phyloP scores from a whole-genome alignment of 2,797 vertebrate species.

The Hybognathus amarus region DNA sequence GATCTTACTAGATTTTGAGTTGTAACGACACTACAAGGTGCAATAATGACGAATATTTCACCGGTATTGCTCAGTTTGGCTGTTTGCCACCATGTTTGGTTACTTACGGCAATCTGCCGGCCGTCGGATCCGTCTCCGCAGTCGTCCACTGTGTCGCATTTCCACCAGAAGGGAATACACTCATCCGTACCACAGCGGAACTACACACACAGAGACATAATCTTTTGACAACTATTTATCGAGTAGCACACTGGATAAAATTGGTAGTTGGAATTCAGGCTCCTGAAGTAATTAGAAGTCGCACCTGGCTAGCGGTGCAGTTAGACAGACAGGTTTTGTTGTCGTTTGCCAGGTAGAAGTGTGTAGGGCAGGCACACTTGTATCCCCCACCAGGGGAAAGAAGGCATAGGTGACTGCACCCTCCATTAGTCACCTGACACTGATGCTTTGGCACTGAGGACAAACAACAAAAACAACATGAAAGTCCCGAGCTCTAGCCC shows the following conservation, averaged over 20 bases:
- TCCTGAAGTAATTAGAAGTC: conserved; percentile 13
- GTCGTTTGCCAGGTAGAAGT: conserved; percentile 94
- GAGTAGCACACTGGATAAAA: neutral
- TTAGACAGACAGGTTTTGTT: conserved; percentile 94
- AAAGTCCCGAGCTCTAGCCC: neutral
- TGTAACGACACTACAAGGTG: neutral
- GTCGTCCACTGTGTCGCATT: conserved; percentile 97
- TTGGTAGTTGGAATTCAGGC: neutral
- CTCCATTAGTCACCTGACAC: conserved; percentile 89
- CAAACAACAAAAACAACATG: conserved; percentile 35
- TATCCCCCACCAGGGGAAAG: conserved; percentile 86
- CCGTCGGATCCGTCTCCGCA: conserved; percentile 95
- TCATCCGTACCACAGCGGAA: conserved; percentile 98
- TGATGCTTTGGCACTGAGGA: conserved; percentile 86
- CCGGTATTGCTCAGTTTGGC: neutral
- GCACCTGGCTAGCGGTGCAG: conserved; percentile 96
- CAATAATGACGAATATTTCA: neutral
- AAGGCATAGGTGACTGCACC: conserved; percentile 96
- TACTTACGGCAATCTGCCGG: conserved; percentile 94
- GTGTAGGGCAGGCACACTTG: conserved; percentile 93
- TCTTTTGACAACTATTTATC: neutral
- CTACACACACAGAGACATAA: conserved; percentile 66
- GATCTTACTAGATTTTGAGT: neutral
- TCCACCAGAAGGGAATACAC: conserved; percentile 99
- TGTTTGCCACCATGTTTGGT: neutral